A percentile compares a stretch with the other conserved stretches of the same genome.
Evolutionary conservation across 2,797 vertebrate species (phyloP).

Genomic region (Pseudopleuronectes americanus): DNA sequence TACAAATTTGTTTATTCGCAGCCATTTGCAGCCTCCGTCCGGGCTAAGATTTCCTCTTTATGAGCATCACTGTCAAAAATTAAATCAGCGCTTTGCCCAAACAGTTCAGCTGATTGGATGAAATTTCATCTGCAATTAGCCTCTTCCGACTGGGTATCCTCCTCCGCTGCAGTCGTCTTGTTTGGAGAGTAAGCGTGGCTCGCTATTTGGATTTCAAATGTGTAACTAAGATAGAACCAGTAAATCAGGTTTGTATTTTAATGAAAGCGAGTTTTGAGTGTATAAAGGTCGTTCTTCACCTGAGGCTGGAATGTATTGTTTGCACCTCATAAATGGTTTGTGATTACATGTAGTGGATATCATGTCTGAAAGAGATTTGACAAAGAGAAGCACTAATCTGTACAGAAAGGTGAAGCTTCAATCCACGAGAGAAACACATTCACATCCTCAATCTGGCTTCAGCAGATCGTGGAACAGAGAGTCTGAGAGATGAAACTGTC

Average conservation of each 20-base stretch:
- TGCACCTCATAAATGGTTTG: neutral
- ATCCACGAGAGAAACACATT: constrained; percentile 13
- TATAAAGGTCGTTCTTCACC: neutral
- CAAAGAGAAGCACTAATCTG: neutral
- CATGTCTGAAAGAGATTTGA: constrained; percentile 1
- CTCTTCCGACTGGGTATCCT: constrained; percentile 24
- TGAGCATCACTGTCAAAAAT: constrained; percentile 37
- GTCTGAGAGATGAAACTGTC: neutral
- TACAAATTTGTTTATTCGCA: constrained; percentile 48
- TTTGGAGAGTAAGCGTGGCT: neutral
- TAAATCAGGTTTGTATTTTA: neutral
- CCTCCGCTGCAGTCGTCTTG: neutral
- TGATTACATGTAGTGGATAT: constrained; percentile 4
- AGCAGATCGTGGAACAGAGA: constrained; percentile 29
- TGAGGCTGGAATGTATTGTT: neutral
- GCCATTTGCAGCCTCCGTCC: constrained; percentile 37
- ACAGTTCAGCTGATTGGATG: constrained; percentile 41
- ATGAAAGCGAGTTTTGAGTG: neutral
- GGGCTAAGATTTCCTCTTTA: constrained; percentile 29
- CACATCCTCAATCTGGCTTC: constrained; percentile 26
- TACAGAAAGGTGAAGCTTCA: neutral
- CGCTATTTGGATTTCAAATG: neutral
- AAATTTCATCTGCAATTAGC: constrained; percentile 66
- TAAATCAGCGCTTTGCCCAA: constrained; percentile 37
- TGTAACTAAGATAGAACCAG: neutral